phyloP scores from a whole-genome alignment of 35 echinoderm and acorn worm genomes.

The Apostichopus parvimensis region DNA sequence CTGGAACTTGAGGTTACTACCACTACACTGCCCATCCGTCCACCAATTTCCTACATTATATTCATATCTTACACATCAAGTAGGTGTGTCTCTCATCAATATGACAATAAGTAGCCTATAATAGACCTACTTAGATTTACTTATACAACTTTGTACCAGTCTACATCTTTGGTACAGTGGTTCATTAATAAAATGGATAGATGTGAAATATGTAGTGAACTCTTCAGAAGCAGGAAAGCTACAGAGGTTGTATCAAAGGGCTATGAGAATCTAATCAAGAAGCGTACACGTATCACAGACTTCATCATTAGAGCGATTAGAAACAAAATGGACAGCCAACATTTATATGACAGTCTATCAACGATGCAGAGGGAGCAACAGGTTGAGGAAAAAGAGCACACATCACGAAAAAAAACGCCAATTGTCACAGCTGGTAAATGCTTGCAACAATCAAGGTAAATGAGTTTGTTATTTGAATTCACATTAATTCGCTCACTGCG shows the following conservation, averaged over 20 bases:
- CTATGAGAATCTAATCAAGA: constrained; percentile 48
- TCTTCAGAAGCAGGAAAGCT: constrained; percentile 33
- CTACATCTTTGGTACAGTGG: background rate
- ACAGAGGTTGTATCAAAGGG: constrained; percentile 45
- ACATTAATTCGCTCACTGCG: background rate
- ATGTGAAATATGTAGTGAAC: background rate
- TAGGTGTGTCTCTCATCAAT: background rate
- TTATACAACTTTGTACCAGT: background rate
- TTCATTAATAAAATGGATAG: background rate
- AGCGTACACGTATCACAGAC: constrained; percentile 25
- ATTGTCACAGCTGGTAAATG: constrained; percentile 17
- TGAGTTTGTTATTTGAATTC: background rate
- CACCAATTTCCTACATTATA: too few relatives aligned
- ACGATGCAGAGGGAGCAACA: constrained; percentile 25
- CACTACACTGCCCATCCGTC: too few relatives aligned
- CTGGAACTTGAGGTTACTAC: too few relatives aligned
- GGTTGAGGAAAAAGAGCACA: constrained; percentile 9
- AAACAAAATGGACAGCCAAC: constrained; percentile 42
- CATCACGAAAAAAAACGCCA: constrained; percentile 8
- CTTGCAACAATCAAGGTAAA: background rate
- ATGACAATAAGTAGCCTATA: background rate
- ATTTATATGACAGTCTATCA: constrained; percentile 29
- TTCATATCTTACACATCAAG: background rate
- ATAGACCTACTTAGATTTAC: background rate
- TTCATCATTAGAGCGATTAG: background rate